Conservation (phyloP, 2,888 invertebrate species). For the Drosophila anomelani region DNA sequence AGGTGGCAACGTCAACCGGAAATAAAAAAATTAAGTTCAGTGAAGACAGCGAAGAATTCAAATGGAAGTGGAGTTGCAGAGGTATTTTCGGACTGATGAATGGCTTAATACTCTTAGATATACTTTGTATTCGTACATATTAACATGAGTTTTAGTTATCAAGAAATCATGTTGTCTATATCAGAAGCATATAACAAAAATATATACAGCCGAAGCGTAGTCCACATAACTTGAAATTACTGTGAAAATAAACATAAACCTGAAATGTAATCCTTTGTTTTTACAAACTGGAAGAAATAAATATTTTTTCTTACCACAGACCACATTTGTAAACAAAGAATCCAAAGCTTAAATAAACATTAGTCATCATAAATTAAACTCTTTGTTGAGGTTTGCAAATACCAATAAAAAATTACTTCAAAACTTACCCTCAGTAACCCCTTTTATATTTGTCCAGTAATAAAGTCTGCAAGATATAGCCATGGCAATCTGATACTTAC, state of each 20-base stretch:
- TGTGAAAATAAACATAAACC: neutral
- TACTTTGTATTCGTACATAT: neutral
- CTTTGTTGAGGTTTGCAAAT: neutral
- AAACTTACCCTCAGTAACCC: neutral
- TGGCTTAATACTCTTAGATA: no score
- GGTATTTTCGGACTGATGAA: neutral
- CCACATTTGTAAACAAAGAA: neutral
- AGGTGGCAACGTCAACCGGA: neutral
- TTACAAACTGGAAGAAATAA: neutral
- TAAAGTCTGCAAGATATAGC: neutral
- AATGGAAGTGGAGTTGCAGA: neutral
- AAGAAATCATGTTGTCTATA: neutral
- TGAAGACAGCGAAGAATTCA: neutral
- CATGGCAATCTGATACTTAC: constrained; percentile 1
- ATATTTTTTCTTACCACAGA: no score
- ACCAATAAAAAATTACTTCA: neutral
- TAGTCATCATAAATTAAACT: neutral
- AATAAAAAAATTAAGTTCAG: neutral
- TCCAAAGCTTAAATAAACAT: no score
- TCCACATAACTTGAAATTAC: neutral
- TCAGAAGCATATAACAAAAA: neutral
- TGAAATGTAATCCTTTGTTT: neutral
- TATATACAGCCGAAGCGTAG: neutral
- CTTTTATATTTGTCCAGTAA: neutral
- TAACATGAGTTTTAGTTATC: neutral